Conservation (phyloP, 2,113 vertebrate species). For the Barnardius zonarius region DNA sequence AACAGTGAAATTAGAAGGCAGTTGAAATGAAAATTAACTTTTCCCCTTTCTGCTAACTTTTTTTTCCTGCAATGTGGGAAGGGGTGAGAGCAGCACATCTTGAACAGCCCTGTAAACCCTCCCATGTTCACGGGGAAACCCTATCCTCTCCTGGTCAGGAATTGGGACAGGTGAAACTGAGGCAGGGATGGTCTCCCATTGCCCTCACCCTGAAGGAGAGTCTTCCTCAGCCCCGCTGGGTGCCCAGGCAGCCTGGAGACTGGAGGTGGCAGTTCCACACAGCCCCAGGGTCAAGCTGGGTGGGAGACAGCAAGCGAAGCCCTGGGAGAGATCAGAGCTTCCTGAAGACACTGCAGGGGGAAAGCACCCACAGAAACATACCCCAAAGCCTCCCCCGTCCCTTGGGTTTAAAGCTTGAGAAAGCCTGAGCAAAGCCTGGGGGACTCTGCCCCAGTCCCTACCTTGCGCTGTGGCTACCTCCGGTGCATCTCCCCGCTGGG, state of each 20-base stretch:
- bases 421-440: background rate
- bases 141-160: background rate
- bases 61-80: background rate
- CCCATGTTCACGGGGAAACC: background rate
- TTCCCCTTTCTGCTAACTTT: background rate
- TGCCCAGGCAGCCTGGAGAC: background rate
- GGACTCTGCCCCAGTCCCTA: background rate
- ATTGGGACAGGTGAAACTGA: fast-evolving
- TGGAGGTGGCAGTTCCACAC: background rate
- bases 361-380: background rate
- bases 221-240: background rate
- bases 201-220: too few species aligned
- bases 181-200: background rate
- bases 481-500: fast-evolving
- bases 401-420: background rate
- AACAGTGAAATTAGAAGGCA: background rate
- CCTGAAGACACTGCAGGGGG: background rate
- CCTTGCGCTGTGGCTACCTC: background rate
- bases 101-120: background rate
- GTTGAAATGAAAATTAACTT: background rate
- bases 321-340: fast-evolving
- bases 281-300: background rate
- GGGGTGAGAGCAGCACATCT: background rate
- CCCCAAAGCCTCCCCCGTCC: background rate
- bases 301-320: background rate